A percentile compares a stretch with the other conserved stretches of the same genome.
Evolutionary conservation across 2,113 vertebrate genomes (phyloP).

Genomic region (Perca fluviatilis): DNA sequence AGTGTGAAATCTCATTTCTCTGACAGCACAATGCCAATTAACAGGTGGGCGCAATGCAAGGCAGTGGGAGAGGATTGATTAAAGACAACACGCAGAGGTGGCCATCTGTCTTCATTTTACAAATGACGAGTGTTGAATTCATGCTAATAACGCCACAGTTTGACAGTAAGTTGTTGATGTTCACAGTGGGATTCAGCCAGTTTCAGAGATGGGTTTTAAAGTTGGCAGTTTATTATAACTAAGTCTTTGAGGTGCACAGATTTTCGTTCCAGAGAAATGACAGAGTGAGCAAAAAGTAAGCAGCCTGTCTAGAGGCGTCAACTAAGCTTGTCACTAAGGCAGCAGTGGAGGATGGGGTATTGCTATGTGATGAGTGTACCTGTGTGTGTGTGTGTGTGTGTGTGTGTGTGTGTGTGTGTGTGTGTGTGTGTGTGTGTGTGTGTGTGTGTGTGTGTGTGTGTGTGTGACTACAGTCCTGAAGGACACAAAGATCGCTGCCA

Average conservation of each 20-base stretch:
- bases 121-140: conserved; percentile 1
- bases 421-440: too few relatives aligned
- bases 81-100: conserved; percentile 5
- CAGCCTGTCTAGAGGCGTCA: conserved; percentile 44
- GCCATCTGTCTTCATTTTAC: conserved; percentile 44
- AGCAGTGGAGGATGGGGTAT: conserved; percentile 1
- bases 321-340: conserved; percentile 58
- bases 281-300: conserved; percentile 11
- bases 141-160: neutral
- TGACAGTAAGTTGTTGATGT: conserved; percentile 5
- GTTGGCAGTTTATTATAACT: neutral
- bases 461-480: neutral
- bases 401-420: too few relatives aligned
- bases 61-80: conserved; percentile 29
- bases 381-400: neutral
- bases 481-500: neutral
- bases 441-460: neutral
- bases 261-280: conserved; percentile 5
- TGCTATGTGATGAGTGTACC: neutral
- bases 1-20: conserved; percentile 51
- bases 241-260: neutral
- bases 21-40: conserved; percentile 28
- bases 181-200: neutral
- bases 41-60: conserved; percentile 28
- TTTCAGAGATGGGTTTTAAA: neutral